Evolutionary conservation across 1,140 invertebrate species (phyloP), one percentile per base, ranked within the genome.

Genomic region (Drosophila kikkawai): DNA sequence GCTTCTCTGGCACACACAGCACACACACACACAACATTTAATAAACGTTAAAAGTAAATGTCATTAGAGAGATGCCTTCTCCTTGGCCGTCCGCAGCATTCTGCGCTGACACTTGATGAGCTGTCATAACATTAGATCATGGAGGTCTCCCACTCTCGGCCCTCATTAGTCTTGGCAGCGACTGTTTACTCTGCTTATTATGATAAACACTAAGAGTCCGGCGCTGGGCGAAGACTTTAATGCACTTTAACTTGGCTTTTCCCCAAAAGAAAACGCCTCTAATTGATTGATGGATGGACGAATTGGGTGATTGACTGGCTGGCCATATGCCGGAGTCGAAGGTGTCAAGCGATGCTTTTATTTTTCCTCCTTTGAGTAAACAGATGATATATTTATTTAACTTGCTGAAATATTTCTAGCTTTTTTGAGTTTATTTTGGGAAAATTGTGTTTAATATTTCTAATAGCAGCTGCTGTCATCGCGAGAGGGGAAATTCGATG

Each of bases 111-210:
- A 91, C 87, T 91, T 91, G 86, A 91, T 91, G 86, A 80, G 87
- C 87, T 91, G 87, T 91, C 86, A 91, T 91, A 91, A 91, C 86
- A 91, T 91, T 91, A 91, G 82, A 91, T 91, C 79, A 82, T 68
- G 58, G 47, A 70, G 39, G 51, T 71, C 71, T 12, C 29, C 51
- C 69, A 50, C 42, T 34, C 50, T 19, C n/a, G 47, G 44, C 71
- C 68, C 84, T 88, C 84, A 88, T 88, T 88, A 88, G 84, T 84
- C 81, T 76, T 59, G 69, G n/a, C 36, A 50, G 75, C 74, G 82
- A 88, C 69, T 88, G 84, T 88, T 84, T 88, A 68, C 80, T 76
- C 69, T 68, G 77, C 84, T 87, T 90, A 90, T 90, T 88, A 88
- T 67, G 76, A 90, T 84, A 84, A 88, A 75, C 84, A 90, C 79